These are phyloP conservation scores for Phoeniculus purpureus DNA, from an alignment of 2,797 vertebrate species.

Conservation along the genomic window DNA sequence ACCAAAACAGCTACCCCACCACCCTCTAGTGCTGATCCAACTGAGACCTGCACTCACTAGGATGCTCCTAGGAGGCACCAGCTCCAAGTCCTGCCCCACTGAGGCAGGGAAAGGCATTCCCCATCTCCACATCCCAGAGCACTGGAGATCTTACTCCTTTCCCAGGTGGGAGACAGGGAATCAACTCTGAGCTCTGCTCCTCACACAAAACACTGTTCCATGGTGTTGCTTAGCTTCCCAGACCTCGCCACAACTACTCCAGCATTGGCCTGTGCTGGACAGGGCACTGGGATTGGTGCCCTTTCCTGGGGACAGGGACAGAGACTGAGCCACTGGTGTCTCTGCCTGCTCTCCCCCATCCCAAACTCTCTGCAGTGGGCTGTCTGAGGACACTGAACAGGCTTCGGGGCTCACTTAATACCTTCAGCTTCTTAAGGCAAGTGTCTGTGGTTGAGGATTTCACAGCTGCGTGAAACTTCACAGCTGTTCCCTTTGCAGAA, in stretches of 20 bases:
- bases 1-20: fast-evolving
- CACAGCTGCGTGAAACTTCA: not conserved
- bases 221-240: not conserved
- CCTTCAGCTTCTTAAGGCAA: conserved; percentile 38
- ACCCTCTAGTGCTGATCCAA: not conserved
- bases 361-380: not conserved
- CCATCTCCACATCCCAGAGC: not conserved
- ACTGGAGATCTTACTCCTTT: not conserved
- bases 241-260: not conserved
- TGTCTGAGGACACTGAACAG: not conserved
- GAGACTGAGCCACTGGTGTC: not conserved
- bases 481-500: not conserved
- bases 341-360: not conserved
- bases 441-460: not conserved
- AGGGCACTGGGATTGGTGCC: not conserved
- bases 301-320: not conserved
- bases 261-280: not conserved
- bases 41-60: not conserved
- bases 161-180: not conserved
- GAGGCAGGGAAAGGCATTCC: not conserved
- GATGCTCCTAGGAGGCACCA: not conserved
- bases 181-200: not conserved
- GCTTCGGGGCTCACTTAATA: not conserved
- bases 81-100: not conserved
- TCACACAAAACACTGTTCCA: fast-evolving